phyloP scores from a whole-genome alignment of 2,113 vertebrate species.

The Oryzias javanicus region DNA sequence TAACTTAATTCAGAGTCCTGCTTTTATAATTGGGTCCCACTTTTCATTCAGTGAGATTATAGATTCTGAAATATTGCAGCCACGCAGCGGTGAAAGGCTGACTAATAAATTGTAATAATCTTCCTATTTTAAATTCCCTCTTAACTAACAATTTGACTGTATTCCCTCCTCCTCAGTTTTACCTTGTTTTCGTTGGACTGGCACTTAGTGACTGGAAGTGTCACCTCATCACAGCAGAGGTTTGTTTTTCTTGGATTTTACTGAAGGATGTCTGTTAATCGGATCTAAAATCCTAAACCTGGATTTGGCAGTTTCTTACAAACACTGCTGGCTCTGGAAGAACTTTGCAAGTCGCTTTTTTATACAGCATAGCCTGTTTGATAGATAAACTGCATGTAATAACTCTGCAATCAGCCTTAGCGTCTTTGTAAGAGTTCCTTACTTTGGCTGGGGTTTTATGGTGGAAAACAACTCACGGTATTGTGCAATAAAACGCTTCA shows the following conservation, averaged over 20 bases:
- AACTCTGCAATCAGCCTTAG: conserved; percentile 33
- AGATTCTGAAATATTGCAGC: no score
- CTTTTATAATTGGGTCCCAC: no score
- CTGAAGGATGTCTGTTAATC: conserved; percentile 68
- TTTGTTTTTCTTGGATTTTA: conserved; percentile 66
- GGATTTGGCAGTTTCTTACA: conserved; percentile 55
- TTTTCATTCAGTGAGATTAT: no score
- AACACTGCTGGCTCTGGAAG: conserved; percentile 52
- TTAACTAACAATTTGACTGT: conserved; percentile 28
- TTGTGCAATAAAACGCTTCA: conserved; percentile 29
- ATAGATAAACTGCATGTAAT: conserved; percentile 48
- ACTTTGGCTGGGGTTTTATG: conserved; percentile 18
- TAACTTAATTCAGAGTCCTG: no score
- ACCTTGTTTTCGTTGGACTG: conserved; percentile 62
- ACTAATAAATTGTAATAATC: neutral
- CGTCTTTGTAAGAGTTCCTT: conserved; percentile 14
- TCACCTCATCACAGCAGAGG: conserved; percentile 68
- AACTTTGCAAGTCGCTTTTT: conserved; percentile 12
- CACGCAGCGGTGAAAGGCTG: no score
- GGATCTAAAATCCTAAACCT: conserved; percentile 65
- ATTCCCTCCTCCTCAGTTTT: conserved; percentile 22
- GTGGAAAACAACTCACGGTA: conserved; percentile 18
- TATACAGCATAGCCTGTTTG: conserved; percentile 34
- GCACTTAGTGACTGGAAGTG: conserved; percentile 62
- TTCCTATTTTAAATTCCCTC: neutral